Evolutionary conservation across 2,888 invertebrate species (phyloP), one percentile per base, ranked within the genome.

Genomic region (Bibio marci): DNA sequence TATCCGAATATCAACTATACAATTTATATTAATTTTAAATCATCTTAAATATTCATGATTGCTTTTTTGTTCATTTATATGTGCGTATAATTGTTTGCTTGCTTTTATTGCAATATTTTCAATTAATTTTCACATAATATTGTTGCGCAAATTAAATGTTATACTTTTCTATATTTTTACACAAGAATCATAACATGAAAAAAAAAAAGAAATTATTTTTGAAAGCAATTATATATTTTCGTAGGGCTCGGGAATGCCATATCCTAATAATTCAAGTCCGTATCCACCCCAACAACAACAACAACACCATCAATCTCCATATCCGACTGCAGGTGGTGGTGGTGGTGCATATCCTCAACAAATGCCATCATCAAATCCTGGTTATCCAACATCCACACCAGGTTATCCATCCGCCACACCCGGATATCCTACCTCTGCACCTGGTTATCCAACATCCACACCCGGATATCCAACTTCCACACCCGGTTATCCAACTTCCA

Each of bases 221-320:
- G n/a, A n/a, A n/a, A n/a, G n/a, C n/a, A n/a, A n/a, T n/a, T n/a
- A n/a, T n/a, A n/a, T n/a, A n/a, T n/a, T n/a, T n/a, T 60, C 58
- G 51, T 59, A 60, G 60, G 59, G 59, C 52, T 50, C 61, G 49
- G 59, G 61, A 51, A 55, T 54, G 54, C 55, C 56, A 47, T 51
- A 47, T 49, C 53, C 47, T 47, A 47, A 48, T 49, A 44, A 48
- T 47, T 41, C 44, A 39, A 34, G 19, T 35, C 25, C 33, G 3
- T 33, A 28, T 30, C 37, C 37, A 56, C 53, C 44, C 27, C 18
- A 22, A 30, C 45, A 45, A 30, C 19, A 26, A 17, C 27, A 17
- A 14, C 43, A 43, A 39, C 26, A 44, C 37, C 19, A 44, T 15
- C 41, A 44, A 33, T 25, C 43, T 8, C 37, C 44, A 19, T 41